A percentile compares a stretch with the other conserved stretches of the same genome.
Evolutionary conservation across 2,113 vertebrate species (phyloP).

Genomic region (Cavia aperea): DNA sequence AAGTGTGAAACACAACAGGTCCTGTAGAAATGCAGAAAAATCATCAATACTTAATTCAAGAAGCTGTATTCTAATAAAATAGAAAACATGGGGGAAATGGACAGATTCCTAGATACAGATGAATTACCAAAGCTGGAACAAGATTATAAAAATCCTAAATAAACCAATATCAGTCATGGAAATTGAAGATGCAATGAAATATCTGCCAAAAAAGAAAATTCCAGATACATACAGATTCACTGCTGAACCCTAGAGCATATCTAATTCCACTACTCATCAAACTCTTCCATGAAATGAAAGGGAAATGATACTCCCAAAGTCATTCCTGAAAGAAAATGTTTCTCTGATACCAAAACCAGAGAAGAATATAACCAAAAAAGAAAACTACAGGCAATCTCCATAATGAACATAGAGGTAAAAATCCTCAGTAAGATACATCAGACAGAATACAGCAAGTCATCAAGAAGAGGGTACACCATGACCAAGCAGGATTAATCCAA

Average conservation of each 20-base stretch:
- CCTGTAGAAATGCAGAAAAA: background rate
- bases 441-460: background rate
- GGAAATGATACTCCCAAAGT: background rate
- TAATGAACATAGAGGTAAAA: background rate
- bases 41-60: background rate
- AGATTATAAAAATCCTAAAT: background rate
- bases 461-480: background rate
- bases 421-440: background rate
- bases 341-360: background rate
- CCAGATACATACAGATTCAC: background rate
- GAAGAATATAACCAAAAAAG: background rate
- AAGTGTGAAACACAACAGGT: background rate
- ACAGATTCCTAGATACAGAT: background rate
- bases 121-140: background rate
- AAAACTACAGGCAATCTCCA: background rate
- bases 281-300: background rate
- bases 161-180: background rate
- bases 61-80: background rate
- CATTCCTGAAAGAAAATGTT: background rate
- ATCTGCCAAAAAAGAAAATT: background rate
- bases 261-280: too few species aligned
- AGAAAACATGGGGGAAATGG: background rate
- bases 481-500: background rate
- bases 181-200: background rate
- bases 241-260: background rate